Conservation (phyloP, 2,113 vertebrate genomes). For the Myrmecobius fasciatus region DNA sequence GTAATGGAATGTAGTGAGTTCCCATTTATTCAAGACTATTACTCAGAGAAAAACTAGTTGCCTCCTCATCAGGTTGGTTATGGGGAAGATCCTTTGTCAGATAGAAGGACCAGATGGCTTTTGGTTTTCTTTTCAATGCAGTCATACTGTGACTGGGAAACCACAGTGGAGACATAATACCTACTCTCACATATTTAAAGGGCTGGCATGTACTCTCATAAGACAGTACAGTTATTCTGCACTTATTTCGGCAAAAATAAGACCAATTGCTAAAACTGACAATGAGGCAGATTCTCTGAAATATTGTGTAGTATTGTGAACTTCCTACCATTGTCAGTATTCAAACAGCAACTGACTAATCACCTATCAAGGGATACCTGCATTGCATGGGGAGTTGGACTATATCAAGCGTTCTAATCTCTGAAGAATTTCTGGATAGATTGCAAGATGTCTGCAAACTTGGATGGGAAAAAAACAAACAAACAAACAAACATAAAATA, state of each 20-base stretch:
- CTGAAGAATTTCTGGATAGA: background rate
- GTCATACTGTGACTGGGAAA: background rate
- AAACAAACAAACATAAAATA: no score
- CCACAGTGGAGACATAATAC: background rate
- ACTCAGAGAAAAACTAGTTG: conserved; percentile 50
- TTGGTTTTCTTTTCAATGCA: background rate
- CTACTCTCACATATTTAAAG: background rate
- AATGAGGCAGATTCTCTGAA: background rate
- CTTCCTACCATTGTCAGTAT: background rate
- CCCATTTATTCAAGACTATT: conserved; percentile 59
- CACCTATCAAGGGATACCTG: background rate
- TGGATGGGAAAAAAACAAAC: background rate
- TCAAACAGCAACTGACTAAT: background rate
- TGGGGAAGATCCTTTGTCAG: conserved; percentile 49
- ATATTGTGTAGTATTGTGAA: background rate
- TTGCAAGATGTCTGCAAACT: background rate
- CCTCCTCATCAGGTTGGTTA: conserved; percentile 64
- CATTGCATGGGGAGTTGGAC: background rate
- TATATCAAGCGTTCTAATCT: background rate
- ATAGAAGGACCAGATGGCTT: conserved; percentile 69
- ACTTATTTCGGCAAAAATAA: background rate
- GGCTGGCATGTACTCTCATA: background rate
- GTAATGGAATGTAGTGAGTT: conserved; percentile 54
- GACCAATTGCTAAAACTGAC: background rate
- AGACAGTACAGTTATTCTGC: background rate